phyloP scores from a whole-genome alignment of 2,797 vertebrate species.

The Nyctibius grandis region DNA sequence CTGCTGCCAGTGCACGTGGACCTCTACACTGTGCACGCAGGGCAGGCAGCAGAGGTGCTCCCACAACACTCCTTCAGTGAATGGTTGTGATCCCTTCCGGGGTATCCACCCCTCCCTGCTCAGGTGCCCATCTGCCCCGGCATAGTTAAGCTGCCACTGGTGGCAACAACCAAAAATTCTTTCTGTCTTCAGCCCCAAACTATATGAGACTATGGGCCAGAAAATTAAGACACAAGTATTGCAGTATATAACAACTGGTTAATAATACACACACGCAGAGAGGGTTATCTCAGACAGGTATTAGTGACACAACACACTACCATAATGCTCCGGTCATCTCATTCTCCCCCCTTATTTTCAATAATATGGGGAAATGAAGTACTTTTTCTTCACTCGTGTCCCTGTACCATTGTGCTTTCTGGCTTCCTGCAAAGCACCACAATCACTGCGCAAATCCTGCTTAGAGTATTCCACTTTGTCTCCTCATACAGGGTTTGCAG shows the following conservation, averaged over 20 bases:
- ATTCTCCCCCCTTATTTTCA: not conserved
- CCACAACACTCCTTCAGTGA: not conserved
- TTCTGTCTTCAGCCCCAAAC: not conserved
- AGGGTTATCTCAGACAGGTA: not conserved
- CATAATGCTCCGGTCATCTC: accelerated
- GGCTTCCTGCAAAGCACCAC: not conserved
- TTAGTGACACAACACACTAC: not conserved
- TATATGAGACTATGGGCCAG: not conserved
- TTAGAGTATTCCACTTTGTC: not conserved
- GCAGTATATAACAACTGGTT: not conserved
- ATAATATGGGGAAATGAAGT: not conserved
- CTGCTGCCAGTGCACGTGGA: accelerated
- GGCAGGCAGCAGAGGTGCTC: not conserved
- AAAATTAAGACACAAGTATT: not conserved
- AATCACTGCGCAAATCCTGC: not conserved
- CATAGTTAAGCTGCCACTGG: not conserved
- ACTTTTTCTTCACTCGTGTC: not conserved
- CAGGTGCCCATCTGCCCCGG: accelerated
- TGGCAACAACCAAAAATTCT: not conserved
- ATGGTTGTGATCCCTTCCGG: too few relatives aligned
- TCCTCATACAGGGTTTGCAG: accelerated
- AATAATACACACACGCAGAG: not conserved
- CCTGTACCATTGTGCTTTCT: not conserved
- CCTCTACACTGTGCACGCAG: not conserved
- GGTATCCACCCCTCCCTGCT: not conserved